Conservation (phyloP, 2,888 invertebrate genomes). For the Amorpha juglandis region DNA sequence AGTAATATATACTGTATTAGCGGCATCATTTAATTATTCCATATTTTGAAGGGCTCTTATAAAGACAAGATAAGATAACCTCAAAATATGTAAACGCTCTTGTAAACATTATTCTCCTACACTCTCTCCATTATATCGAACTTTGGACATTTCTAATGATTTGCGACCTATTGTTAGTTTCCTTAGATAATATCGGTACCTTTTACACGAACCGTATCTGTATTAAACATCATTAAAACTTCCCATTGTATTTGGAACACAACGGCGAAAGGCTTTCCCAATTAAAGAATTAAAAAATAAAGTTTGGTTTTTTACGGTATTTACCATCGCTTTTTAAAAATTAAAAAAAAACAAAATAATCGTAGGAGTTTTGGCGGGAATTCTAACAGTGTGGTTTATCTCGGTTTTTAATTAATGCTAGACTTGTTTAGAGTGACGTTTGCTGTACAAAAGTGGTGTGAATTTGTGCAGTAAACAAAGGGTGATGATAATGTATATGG, state of each 20-base stretch:
- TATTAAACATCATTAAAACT: conserved; percentile 7
- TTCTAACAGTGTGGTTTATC: too few species aligned
- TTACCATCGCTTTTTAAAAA: neutral
- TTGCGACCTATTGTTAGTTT: conserved; percentile 22
- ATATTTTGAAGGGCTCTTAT: too few species aligned
- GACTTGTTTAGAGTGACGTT: too few species aligned
- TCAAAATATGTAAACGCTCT: neutral
- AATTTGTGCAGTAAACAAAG: too few species aligned
- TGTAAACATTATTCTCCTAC: neutral
- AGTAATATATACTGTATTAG: too few species aligned
- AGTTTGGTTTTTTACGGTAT: neutral
- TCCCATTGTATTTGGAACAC: neutral
- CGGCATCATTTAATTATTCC: too few species aligned
- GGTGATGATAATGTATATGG: too few species aligned
- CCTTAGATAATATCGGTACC: conserved; percentile 17
- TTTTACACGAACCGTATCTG: conserved; percentile 22
- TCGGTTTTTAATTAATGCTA: too few species aligned
- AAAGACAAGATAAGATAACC: neutral
- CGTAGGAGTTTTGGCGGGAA: too few species aligned
- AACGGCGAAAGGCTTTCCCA: conserved; percentile 15
- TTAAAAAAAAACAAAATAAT: neutral
- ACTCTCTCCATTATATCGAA: conserved; percentile 12
- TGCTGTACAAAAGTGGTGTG: too few species aligned
- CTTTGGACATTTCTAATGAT: conserved; percentile 12
- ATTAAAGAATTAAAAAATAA: conserved; percentile 8